Base-by-base conservation (phyloP, 2,888 invertebrate genomes). In the Trichopoda pennipes region DNA sequence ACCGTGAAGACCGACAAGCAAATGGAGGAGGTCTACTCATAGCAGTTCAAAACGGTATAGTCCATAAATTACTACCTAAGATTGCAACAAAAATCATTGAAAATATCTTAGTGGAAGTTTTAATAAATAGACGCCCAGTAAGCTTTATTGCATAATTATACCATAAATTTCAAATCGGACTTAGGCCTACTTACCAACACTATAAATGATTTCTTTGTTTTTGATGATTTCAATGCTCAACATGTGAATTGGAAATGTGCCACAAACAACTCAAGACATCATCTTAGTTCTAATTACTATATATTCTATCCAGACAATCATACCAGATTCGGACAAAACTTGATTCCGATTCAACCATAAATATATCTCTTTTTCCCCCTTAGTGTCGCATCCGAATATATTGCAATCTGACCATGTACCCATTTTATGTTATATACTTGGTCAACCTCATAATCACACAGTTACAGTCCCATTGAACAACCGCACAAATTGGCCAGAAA, bases 201-300 rank as follows among this genome's bases (percentile, higher is more conserved):
- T 17, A 19, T 51, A 8, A 51, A 19, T 19, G 21, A 51, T 10
- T 21, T 8, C 16, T 17, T 17, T 17, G 19, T 17, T 21, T 49
- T 8, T 19, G 19, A 10, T 49, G 6, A 49, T 17, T 17, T 49
- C 17, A 49, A 49, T 49, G 49, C 49, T 14, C 49, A 49, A 49
- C 49, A 49, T 17, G 49, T 49, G 49, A 49, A 17, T 49, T 49
- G 49, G 49, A 49, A 49, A 6, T 49, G 49, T 49, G 17, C 17
- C 17, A 49, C 49, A 49, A 49, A 49, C 19, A 49, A 49, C 17
- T 49, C 49, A 49, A 49, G 49, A 49, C 49, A 49, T 17, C 90
- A 89, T 44, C 44, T 72, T 87, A 87, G 32, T 32, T 32, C 32
- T 32, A 49, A 17, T 49, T 49, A 49, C 49, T 49, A 17, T 17